Evolutionary conservation across 2,113 vertebrate species (phyloP), one percentile per base, ranked within the genome.

Genomic region (Seriola quinqueradiata): DNA sequence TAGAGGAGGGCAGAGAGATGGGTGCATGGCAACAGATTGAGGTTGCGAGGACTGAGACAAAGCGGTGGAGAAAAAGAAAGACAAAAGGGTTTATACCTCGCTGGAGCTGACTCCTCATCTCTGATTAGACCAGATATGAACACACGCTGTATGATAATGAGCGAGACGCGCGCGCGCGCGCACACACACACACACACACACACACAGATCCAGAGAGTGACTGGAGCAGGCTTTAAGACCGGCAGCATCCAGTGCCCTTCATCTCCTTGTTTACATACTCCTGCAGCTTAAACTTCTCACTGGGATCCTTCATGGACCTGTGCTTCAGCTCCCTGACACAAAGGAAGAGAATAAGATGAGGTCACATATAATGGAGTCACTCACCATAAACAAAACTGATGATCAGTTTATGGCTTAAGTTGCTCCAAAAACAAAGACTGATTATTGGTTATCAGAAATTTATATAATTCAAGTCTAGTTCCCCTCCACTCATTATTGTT

Each of bases 241-340:
- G 85, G 87, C 94, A 95, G 91, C 94, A 95, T 63, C 96, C 94
- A 0, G 93, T 81, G 36, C 95, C 94, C 72, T 91, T 96, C 81
- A 96, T 96, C 86, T 98, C 96, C 78, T 95, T 96, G 92, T 95
- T 95, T 54, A 99, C 94, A 0, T 97, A 99, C 83, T 99, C 98
- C 0, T 99, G 97, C 50, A 99, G 97, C 85, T 93, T 96, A 90
- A 99, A 99, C 92, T 87, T 96, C 85, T 97, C 97, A 0, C 89
- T 94, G 86, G 96, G 94, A 71, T 95, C 91, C 86, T 96, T 97
- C 86, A 87, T 90, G 64, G 95, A 95, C 61, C 97, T 90, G 92
- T 98, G 97, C 86, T 97, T 98, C 92, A 99, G 81, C 81, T 98
- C 97, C 91, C 97, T 98, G 59, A 66, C 54, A 73, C 50, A 74